These are phyloP conservation scores for Chrysodeixis includens DNA, from an alignment of 2,888 invertebrate genomes.

Conservation along the genomic window DNA sequence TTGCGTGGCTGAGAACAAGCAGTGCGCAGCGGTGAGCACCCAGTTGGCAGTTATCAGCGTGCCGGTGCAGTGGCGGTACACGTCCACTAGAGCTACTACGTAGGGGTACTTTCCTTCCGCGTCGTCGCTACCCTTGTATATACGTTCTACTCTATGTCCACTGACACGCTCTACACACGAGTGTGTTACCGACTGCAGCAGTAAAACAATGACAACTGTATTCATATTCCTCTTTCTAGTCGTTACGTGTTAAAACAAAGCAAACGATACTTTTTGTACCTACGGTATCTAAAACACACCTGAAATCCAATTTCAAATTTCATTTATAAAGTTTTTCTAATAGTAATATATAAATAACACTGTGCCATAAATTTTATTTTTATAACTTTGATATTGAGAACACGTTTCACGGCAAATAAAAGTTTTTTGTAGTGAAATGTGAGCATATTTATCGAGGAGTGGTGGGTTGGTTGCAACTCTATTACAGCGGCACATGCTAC, in stretches of 20 bases:
- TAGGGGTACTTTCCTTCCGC: conserved; percentile 2
- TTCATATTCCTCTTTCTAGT: neutral
- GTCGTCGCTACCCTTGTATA: neutral
- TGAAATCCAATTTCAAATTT: neutral
- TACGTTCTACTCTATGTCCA: neutral
- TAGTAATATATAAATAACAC: neutral
- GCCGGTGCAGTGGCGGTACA: conserved; percentile 24
- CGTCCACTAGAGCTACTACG: conserved; percentile 11
- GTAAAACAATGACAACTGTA: neutral
- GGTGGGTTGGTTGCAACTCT: neutral
- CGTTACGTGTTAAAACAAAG: neutral
- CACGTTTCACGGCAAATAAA: neutral
- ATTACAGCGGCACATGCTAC: too few species aligned
- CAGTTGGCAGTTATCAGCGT: conserved; percentile 31
- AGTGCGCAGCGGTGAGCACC: conserved; percentile 37
- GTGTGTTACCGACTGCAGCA: neutral
- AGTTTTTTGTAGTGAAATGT: neutral
- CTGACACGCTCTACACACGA: neutral
- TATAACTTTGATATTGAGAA: neutral
- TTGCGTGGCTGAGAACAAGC: neutral
- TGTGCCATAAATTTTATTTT: neutral
- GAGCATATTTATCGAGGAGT: neutral
- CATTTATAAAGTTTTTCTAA: neutral
- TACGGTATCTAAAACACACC: too few species aligned
- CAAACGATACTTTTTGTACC: neutral